Evolutionary conservation across 2,888 invertebrate genomes (phyloP).

Genomic region (Monoplex corrugatus): DNA sequence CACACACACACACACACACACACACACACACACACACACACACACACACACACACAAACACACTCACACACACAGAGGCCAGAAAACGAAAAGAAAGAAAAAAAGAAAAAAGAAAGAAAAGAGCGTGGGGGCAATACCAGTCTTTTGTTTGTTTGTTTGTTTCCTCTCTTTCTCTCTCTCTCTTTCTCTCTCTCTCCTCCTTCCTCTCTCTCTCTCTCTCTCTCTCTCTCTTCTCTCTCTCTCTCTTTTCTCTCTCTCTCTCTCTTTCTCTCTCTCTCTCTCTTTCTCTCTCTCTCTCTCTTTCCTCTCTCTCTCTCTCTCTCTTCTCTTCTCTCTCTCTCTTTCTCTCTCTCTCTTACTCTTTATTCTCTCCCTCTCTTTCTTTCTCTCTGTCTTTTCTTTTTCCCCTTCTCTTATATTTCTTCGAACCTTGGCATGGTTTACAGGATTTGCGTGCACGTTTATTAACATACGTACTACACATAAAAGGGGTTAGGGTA

Average conservation of each 20-base stretch:
- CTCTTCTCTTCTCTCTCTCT: background rate
- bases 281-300: slow-evolving; percentile 1
- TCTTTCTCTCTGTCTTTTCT: too few species aligned
- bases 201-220: background rate
- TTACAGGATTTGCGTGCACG: too few species aligned
- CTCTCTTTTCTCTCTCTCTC: background rate
- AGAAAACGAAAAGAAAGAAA: background rate
- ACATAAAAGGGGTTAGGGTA: too few species aligned
- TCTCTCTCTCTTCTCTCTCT: background rate
- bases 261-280: background rate
- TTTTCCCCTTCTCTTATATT: too few species aligned
- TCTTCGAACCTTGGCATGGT: too few species aligned
- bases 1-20: background rate
- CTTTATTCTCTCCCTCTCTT: too few species aligned
- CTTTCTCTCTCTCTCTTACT: background rate
- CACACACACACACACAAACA: slow-evolving; percentile 28
- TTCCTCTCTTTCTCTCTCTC: too few species aligned
- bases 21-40: slow-evolving; percentile 26
- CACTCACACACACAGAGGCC: too few species aligned
- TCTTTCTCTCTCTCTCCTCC: background rate
- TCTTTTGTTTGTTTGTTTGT: too few species aligned
- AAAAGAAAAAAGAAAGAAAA: background rate
- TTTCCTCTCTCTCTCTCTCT: background rate
- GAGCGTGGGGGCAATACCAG: background rate
- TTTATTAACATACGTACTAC: too few species aligned